Evolutionary conservation across 2,797 vertebrate species (phyloP).

Genomic region (Pogoniulus pusillus): DNA sequence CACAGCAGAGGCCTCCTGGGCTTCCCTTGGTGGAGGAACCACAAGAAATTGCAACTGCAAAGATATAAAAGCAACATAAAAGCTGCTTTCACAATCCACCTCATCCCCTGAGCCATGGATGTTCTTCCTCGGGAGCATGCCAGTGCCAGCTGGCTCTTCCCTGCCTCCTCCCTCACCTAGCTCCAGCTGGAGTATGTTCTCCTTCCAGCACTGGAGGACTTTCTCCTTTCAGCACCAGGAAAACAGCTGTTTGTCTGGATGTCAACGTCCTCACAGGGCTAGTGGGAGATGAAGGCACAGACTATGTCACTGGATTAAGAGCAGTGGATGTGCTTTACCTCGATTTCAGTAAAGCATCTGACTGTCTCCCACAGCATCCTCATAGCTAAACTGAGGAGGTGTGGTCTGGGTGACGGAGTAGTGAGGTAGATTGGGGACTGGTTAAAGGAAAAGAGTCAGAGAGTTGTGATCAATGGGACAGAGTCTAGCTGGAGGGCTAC

Average conservation of each 20-base stretch:
- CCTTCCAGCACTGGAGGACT: background rate
- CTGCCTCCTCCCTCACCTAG: background rate
- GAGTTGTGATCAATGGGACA: too few relatives aligned
- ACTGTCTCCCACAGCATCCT: too few relatives aligned
- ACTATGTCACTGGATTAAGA: fast-evolving
- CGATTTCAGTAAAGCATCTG: too few relatives aligned
- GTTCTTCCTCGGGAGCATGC: background rate
- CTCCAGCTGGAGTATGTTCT: background rate
- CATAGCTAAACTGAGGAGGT: too few relatives aligned
- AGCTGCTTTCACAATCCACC: background rate
- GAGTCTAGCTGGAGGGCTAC: too few relatives aligned
- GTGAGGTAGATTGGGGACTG: too few relatives aligned
- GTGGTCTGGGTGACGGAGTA: too few relatives aligned
- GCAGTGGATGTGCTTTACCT: too few relatives aligned
- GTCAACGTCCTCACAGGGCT: background rate
- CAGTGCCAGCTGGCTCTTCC: fast-evolving
- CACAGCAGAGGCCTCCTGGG: background rate
- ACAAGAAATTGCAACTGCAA: background rate
- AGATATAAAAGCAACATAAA: background rate
- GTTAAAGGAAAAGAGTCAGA: too few relatives aligned
- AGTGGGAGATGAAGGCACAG: background rate
- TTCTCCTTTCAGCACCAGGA: background rate
- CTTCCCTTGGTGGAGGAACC: background rate
- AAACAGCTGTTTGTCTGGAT: background rate
- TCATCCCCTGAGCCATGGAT: background rate